phyloP scores from a whole-genome alignment of 2,888 invertebrate species.

The Norana najaformis region DNA sequence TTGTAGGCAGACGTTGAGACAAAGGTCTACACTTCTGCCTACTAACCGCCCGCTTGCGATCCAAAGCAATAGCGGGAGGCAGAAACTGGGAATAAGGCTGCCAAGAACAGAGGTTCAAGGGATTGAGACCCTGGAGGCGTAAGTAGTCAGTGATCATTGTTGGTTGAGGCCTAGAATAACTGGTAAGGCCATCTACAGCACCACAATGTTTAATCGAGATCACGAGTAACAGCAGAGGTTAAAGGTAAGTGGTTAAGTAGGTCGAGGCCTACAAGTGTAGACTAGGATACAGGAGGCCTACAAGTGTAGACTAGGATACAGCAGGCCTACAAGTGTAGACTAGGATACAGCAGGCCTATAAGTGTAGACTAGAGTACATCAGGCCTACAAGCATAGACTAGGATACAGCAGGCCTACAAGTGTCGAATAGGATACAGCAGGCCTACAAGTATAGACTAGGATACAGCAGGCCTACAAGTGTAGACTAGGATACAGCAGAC shows the following conservation, averaged over 20 bases:
- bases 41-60: background rate
- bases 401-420: no score
- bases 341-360: no score
- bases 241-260: background rate
- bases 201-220: background rate
- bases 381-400: no score
- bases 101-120: background rate
- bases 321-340: no score
- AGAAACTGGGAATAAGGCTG: background rate
- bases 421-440: no score
- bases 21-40: background rate
- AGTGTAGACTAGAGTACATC: no score
- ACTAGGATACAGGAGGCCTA: background rate
- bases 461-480: no score
- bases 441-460: no score
- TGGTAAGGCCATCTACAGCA: background rate
- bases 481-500: no score
- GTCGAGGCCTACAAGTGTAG: background rate
- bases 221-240: background rate
- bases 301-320: background rate
- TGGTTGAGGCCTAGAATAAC: background rate
- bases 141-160: no score
- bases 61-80: background rate
- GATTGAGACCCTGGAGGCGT: background rate
- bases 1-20: background rate